phyloP scores from a whole-genome alignment of 2,888 invertebrate species.

The Adelognathus sp. region DNA sequence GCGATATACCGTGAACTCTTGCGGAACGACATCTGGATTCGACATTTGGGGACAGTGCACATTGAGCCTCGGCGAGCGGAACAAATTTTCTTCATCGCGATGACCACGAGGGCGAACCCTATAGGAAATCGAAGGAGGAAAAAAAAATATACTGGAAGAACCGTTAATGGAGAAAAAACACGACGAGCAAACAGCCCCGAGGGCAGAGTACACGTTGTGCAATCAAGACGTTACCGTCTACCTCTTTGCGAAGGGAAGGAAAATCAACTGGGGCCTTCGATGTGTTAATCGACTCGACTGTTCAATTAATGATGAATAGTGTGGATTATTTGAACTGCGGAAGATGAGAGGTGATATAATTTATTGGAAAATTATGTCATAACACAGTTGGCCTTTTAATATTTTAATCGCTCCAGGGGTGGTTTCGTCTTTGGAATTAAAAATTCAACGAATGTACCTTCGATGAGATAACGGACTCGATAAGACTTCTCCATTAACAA shows the following conservation, averaged over 20 bases:
- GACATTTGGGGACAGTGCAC: conserved; percentile 2
- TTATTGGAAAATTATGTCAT: too few relatives aligned
- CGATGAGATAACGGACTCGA: too few relatives aligned
- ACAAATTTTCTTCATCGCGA: conserved; percentile 2
- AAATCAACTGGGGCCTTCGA: conserved; percentile 30
- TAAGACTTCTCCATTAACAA: too few relatives aligned
- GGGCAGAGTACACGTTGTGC: conserved; percentile 32
- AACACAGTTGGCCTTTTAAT: too few relatives aligned
- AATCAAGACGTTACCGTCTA: conserved; percentile 26
- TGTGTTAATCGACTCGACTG: conserved; percentile 15
- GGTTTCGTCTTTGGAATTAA: too few relatives aligned
- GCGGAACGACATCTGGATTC: conserved; percentile 20
- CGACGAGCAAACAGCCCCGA: conserved; percentile 39
- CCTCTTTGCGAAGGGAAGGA: not conserved
- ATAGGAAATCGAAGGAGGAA: not conserved
- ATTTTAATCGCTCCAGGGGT: too few relatives aligned
- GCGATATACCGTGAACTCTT: not conserved
- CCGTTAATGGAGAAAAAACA: conserved; percentile 50
- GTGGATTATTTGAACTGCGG: not conserved
- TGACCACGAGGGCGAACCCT: not conserved
- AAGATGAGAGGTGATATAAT: too few relatives aligned
- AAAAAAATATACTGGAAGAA: not conserved
- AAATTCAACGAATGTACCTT: too few relatives aligned
- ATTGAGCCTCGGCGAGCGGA: conserved; percentile 12
- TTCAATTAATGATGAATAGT: not conserved